These are phyloP conservation scores for Athalia rosae DNA, from an alignment of 2,888 invertebrate genomes.

Conservation along the genomic window DNA sequence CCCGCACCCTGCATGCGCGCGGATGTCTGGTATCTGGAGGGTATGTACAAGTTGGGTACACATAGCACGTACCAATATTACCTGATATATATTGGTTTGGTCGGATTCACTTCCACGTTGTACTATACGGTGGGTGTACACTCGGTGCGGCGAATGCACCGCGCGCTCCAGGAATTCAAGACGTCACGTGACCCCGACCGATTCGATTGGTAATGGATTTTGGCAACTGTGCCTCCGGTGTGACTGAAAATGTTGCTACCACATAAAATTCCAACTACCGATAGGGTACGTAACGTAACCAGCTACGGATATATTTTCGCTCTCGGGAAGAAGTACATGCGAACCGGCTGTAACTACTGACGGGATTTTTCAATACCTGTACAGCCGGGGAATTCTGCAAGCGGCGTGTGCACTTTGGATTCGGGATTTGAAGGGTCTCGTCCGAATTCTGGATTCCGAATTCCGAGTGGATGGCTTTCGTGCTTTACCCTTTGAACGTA, in stretches of 20 bases:
- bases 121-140: not conserved
- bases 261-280: not conserved
- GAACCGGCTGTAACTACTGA: not conserved
- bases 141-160: not conserved
- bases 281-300: not conserved
- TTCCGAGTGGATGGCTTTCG: slow-evolving; percentile 19
- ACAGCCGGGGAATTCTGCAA: slow-evolving; percentile 5
- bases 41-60: not conserved
- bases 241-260: not conserved
- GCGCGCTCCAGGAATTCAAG: not conserved
- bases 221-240: not conserved
- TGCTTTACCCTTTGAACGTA: slow-evolving; percentile 42
- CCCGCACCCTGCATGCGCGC: too few species aligned
- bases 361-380: slow-evolving; percentile 13
- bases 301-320: too few species aligned
- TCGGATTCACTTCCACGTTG: not conserved
- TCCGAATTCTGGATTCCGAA: slow-evolving; percentile 11
- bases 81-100: not conserved
- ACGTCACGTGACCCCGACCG: not conserved
- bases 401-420: not conserved
- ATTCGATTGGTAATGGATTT: slow-evolving; percentile 25
- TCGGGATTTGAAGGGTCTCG: not conserved
- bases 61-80: not conserved
- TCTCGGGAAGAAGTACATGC: too few species aligned
- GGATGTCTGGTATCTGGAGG: not conserved